Conservation (phyloP, 2,888 invertebrate species). For the Digitonthophagus gazella region DNA sequence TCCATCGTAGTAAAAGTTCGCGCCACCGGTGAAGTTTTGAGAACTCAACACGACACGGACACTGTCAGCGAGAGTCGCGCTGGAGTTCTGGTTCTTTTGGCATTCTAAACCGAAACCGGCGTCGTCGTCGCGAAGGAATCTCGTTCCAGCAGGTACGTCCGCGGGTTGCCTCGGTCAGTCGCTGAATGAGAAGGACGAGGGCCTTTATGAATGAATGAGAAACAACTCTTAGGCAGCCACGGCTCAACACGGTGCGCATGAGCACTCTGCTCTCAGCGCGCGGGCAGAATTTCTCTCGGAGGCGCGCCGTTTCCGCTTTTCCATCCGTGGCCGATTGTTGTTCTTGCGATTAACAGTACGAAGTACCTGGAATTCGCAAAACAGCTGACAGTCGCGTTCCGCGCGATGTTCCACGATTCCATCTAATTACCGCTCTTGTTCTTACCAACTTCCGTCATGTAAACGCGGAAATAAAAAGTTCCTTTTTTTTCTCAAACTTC, state of each 20-base stretch:
- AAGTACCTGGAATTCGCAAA: background rate
- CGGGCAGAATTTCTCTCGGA: constrained; percentile 6
- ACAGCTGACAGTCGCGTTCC: background rate
- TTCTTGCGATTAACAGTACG: constrained; percentile 12
- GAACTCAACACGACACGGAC: background rate
- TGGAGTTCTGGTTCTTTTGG: constrained; percentile 6
- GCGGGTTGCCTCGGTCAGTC: constrained; percentile 19
- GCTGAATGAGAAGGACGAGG: constrained; percentile 28
- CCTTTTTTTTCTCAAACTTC: background rate
- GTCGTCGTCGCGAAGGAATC: background rate
- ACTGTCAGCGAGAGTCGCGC: background rate
- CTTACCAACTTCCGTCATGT: background rate
- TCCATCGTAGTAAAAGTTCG: constrained; percentile 2
- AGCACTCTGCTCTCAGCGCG: constrained; percentile 14
- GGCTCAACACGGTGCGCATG: constrained; percentile 19
- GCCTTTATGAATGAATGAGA: constrained; percentile 33
- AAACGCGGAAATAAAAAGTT: background rate
- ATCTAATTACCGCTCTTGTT: background rate
- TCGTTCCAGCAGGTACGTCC: constrained; percentile 22
- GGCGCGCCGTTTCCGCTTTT: background rate
- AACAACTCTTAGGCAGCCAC: constrained; percentile 27
- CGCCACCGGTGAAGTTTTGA: background rate
- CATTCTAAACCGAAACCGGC: background rate
- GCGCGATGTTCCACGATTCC: background rate
- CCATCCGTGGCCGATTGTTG: background rate